Conservation (phyloP, 2,888 invertebrate species). For the Mythimna pallens region DNA sequence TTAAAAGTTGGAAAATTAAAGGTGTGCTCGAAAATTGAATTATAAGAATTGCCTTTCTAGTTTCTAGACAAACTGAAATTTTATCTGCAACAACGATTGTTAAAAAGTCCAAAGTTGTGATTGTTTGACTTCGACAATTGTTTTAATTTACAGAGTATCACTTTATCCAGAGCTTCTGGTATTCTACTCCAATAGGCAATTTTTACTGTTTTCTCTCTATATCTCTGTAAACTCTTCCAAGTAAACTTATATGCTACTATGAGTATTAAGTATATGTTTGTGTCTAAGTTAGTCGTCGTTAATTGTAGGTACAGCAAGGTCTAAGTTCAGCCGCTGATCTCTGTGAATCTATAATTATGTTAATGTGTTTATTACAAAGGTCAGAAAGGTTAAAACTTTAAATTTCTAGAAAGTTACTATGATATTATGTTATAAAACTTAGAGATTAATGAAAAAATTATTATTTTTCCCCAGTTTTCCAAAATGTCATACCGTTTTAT, state of each 20-base stretch:
- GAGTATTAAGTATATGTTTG: background rate
- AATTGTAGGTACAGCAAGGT: background rate
- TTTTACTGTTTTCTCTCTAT: background rate
- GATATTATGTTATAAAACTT: background rate
- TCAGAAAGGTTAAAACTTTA: slow-evolving; percentile 10
- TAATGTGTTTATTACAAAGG: background rate
- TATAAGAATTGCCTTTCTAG: too few species aligned
- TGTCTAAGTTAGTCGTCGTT: background rate
- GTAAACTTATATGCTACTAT: background rate
- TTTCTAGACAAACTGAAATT: too few species aligned
- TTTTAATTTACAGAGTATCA: background rate
- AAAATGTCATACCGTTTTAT: too few species aligned
- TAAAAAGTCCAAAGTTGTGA: too few species aligned
- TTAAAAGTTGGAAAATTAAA: too few species aligned
- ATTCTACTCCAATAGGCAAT: background rate
- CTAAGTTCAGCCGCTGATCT: background rate
- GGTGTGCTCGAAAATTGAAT: too few species aligned
- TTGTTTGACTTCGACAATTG: background rate
- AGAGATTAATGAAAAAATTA: too few species aligned
- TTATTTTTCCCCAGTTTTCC: too few species aligned
- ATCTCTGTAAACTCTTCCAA: background rate
- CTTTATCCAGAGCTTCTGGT: background rate
- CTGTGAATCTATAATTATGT: background rate
- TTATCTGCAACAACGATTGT: background rate
- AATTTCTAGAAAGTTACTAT: slow-evolving; percentile 16